phyloP scores from a whole-genome alignment of 1,140 invertebrate species.

The Phymorhynchus buccinoides region DNA sequence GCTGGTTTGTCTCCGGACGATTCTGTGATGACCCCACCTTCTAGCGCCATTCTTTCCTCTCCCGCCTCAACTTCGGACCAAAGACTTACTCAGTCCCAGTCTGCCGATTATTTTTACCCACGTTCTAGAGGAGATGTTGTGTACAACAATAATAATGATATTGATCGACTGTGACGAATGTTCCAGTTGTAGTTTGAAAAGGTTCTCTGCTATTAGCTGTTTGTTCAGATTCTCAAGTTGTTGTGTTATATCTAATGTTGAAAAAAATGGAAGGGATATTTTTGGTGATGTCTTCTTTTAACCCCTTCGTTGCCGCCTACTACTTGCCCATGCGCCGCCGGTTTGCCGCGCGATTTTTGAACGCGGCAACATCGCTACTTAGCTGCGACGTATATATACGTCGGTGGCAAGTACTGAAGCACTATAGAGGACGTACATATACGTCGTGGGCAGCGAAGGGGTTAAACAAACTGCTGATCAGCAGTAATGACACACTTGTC shows the following conservation, averaged over 20 bases:
- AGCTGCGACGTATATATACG: too few species aligned
- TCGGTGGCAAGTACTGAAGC: too few species aligned
- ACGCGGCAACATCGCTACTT: too few species aligned
- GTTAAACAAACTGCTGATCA: too few species aligned
- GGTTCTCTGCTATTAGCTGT: not conserved
- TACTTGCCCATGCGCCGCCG: too few species aligned
- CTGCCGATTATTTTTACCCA: not conserved
- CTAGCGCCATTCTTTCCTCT: not conserved
- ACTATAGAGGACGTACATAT: too few species aligned
- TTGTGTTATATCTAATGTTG: not conserved
- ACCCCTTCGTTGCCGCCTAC: too few species aligned
- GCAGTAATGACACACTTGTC: too few species aligned
- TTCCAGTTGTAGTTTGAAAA: not conserved
- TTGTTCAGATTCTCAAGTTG: not conserved
- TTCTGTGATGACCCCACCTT: conserved; percentile 23
- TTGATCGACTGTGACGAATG: not conserved
- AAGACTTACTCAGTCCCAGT: not conserved
- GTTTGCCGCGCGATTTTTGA: too few species aligned
- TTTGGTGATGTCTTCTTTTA: too few species aligned
- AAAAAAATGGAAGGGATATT: not conserved
- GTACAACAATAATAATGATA: not conserved
- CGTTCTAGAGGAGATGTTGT: not conserved
- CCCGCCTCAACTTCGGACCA: not conserved
- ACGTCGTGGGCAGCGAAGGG: too few species aligned
- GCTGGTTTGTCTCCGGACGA: not conserved